Base-by-base conservation (phyloP, 1,140 invertebrate species). In the Matsumurasca onukii region DNA sequence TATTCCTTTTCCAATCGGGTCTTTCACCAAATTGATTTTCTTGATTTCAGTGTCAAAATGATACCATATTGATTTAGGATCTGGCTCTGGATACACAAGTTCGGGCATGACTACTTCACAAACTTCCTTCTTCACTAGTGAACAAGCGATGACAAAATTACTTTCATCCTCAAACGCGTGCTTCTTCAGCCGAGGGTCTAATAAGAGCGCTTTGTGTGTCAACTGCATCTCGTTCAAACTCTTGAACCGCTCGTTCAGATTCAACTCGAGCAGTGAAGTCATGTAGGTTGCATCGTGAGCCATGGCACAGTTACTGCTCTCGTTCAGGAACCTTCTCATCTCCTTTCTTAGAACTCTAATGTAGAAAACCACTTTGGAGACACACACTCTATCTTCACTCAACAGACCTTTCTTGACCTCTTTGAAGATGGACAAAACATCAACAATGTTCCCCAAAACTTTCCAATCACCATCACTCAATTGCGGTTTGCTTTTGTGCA, bases 131-230 rank as follows among this genome's bases (percentile, higher is more conserved):
- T 59, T 59, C 55, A 59, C 13, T 27, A 27, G 15, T 2, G 55
- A 59, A 59, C 55, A 59, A 3, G 55, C 55, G 3, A 29, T 22
- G 5, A 27, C 55, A 27, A 27, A 59, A 2, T 59, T 27, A 29
- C 22, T 59, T 59, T 59, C 55, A 29, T 59, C 55, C 9, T 13
- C 15, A 59, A 59, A 59, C 3, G 55, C 55, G 25, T 59, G 55
- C 24, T 59, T 59, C 55, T 59, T 59, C 55, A 59, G 25, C 3
- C 55, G 22, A 12, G 55, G 55, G 25, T 59, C 55, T 29, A 59
- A 29, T 27, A 59, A 5, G 9, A 59, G 9, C 25, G 30, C 24
- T 13, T 22, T 5, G 9, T 22, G 24, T 2, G n/a, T 27, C n/a
- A 59, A 29, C 9, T 59, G 24, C 3, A 3, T 27, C 30, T 5